phyloP scores from a whole-genome alignment of 2,113 vertebrate species.

The Chrysochloris asiatica region DNA sequence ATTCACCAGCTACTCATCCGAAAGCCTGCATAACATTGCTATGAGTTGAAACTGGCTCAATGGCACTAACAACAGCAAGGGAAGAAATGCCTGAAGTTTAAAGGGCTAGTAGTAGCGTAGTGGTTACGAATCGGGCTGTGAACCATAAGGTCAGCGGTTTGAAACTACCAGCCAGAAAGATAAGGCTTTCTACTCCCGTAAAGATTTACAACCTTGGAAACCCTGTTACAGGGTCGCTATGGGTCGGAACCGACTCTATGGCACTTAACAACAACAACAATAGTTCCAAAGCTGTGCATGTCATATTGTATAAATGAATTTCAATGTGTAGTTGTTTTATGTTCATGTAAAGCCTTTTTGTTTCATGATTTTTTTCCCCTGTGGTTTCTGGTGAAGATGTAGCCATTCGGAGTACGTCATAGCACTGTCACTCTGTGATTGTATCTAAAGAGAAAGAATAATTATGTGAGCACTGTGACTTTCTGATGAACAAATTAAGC shows the following conservation, averaged over 20 bases:
- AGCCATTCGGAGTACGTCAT: neutral
- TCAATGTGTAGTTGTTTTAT: neutral
- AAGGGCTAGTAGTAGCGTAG: neutral
- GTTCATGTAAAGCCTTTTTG: slow-evolving; percentile 37
- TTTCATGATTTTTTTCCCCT: neutral
- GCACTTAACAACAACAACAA: no score
- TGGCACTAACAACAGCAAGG: no score
- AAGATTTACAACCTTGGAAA: no score
- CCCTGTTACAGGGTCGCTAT: no score
- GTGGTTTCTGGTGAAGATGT: slow-evolving; percentile 13
- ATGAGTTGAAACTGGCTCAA: no score
- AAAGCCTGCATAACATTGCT: no score
- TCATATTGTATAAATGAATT: neutral
- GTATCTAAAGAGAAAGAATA: slow-evolving; percentile 15
- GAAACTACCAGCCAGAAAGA: no score
- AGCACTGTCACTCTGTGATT: slow-evolving; percentile 1
- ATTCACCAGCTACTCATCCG: no score
- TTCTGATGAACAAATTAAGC: slow-evolving; percentile 59
- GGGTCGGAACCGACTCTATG: no score
- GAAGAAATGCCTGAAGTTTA: neutral
- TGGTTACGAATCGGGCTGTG: no score
- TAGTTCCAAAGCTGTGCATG: neutral
- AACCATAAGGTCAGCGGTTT: no score
- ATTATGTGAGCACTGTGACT: slow-evolving; percentile 65
- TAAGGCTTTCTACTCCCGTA: no score